Conservation (phyloP, 2,888 invertebrate species). For the Cephalotes varians region DNA sequence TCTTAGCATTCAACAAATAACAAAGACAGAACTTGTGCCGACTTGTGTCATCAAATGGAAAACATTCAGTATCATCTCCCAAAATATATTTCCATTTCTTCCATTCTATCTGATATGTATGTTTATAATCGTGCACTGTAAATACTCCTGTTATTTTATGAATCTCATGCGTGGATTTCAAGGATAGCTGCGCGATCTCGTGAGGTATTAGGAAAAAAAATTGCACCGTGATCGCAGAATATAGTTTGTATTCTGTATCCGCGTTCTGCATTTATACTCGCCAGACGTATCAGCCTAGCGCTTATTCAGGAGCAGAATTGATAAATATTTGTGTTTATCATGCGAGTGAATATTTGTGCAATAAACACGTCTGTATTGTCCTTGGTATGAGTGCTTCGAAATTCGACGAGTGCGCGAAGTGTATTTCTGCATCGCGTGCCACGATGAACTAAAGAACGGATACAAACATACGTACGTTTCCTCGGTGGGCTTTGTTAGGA, state of each 20-base stretch:
- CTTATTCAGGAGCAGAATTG: not conserved
- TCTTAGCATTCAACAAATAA: too few relatives aligned
- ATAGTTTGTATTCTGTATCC: not conserved
- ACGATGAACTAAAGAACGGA: not conserved
- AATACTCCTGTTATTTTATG: conserved; percentile 14
- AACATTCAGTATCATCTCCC: too few relatives aligned
- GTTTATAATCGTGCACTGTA: not conserved
- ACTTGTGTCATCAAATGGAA: too few relatives aligned
- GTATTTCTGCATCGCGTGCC: not conserved
- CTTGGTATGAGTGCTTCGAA: not conserved
- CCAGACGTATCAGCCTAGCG: not conserved
- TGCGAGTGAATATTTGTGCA: conserved; percentile 17
- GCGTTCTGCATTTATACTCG: not conserved
- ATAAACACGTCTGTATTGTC: conserved; percentile 22
- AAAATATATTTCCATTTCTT: not conserved
- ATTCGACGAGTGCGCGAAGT: not conserved
- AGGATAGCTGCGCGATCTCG: not conserved
- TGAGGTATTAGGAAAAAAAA: not conserved
- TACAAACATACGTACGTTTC: not conserved
- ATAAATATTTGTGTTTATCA: conserved; percentile 18
- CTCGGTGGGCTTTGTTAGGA: not conserved
- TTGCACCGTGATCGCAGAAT: not conserved
- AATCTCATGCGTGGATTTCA: not conserved
- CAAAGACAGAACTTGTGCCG: too few relatives aligned
- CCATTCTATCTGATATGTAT: not conserved